A percentile compares a stretch with the other conserved stretches of the same genome.
phyloP scores from a whole-genome alignment of 2,797 vertebrate genomes.

The Alauda arvensis region DNA sequence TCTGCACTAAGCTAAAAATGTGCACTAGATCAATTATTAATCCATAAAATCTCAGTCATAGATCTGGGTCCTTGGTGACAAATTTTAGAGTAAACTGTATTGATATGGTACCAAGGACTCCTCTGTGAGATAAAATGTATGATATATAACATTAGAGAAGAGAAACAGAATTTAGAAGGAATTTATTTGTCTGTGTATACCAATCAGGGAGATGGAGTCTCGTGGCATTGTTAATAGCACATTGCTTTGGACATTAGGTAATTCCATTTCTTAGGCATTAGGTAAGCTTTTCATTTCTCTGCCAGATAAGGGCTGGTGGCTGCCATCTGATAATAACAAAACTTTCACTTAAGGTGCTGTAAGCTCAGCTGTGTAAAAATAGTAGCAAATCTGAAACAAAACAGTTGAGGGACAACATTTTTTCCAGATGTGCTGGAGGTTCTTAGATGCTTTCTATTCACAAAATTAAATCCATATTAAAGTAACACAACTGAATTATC shows the following conservation, averaged over 20 bases:
- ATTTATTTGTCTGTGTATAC: neutral
- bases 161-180: neutral
- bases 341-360: neutral
- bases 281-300: conserved; percentile 13
- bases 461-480: neutral
- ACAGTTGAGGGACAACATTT: neutral
- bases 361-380: conserved; percentile 18
- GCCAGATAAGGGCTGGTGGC: neutral
- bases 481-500: neutral
- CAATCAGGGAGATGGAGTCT: neutral
- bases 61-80: neutral
- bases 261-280: conserved; percentile 8
- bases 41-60: neutral
- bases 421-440: neutral
- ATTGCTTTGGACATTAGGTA: conserved; percentile 1
- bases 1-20: conserved; percentile 28
- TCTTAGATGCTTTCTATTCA: neutral
- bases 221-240: neutral
- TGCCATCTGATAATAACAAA: neutral
- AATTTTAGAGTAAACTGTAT: neutral
- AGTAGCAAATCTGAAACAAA: neutral
- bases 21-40: neutral
- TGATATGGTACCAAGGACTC: neutral
- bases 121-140: neutral
- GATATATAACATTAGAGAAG: neutral